Percentiles rank a stretch among this genome's conserved stretches.
Conservation (phyloP, 2,888 invertebrate genomes). For the Vesta saturnalis region DNA sequence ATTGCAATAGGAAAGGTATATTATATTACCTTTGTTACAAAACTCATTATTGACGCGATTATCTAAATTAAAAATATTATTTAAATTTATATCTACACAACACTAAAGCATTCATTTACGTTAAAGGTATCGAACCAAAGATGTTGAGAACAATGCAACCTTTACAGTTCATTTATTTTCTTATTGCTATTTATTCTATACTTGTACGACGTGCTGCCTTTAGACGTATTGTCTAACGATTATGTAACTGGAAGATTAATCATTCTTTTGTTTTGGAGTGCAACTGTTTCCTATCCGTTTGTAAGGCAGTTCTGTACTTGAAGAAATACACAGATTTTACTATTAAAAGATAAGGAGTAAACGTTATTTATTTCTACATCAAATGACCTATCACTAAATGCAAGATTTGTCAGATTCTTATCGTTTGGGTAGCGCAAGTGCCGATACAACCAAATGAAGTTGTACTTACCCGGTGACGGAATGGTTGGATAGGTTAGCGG, state of each 20-base stretch:
- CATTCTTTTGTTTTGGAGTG: neutral
- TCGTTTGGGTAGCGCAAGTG: too few relatives aligned
- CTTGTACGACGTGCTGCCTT: neutral
- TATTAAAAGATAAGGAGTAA: too few relatives aligned
- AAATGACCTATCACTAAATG: too few relatives aligned
- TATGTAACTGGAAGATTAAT: neutral
- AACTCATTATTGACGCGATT: neutral
- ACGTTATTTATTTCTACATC: too few relatives aligned
- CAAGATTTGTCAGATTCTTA: too few relatives aligned
- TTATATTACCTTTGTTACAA: conserved; percentile 1
- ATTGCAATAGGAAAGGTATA: conserved; percentile 20
- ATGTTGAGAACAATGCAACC: conserved; percentile 1
- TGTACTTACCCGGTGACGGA: too few relatives aligned
- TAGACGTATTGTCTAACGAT: neutral
- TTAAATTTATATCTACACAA: neutral
- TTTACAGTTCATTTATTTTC: conserved; percentile 1
- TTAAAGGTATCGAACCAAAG: neutral
- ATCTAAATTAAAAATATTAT: neutral
- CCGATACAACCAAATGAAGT: too few relatives aligned
- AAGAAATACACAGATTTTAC: too few relatives aligned
- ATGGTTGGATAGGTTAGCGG: too few relatives aligned
- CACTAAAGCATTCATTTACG: too few relatives aligned
- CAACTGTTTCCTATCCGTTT: neutral
- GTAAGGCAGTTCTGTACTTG: too few relatives aligned
- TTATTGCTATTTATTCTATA: neutral